Conservation (phyloP, 2,888 invertebrate genomes). For the Pollenia griseotomentosa region DNA sequence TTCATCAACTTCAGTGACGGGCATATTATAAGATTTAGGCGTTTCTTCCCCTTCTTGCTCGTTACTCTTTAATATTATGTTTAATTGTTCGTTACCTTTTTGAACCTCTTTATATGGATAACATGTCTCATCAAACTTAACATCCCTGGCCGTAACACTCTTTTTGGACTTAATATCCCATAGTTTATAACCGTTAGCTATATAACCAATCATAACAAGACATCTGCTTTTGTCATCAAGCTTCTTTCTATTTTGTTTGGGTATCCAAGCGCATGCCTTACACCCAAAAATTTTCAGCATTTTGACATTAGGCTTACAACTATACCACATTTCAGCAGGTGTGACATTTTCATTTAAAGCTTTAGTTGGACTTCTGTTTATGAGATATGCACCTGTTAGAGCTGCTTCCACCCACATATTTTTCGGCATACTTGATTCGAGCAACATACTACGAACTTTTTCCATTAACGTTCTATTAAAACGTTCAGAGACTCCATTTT, state of each 20-base stretch:
- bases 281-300: constrained; percentile 7
- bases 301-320: not conserved
- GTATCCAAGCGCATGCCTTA: constrained; percentile 14
- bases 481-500: constrained; percentile 54
- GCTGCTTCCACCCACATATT: constrained; percentile 58
- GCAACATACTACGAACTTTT: constrained; percentile 44
- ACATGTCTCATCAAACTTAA: constrained; percentile 5
- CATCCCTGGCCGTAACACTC: constrained; percentile 27
- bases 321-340: constrained; percentile 21
- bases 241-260: constrained; percentile 12
- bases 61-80: not conserved
- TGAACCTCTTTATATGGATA: not conserved
- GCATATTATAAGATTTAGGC: not conserved
- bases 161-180: constrained; percentile 18
- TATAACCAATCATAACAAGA: constrained; percentile 13
- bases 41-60: constrained; percentile 18
- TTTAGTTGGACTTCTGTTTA: constrained; percentile 45
- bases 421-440: constrained; percentile 58
- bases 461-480: constrained; percentile 38
- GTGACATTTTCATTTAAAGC: not conserved
- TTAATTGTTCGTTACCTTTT: not conserved
- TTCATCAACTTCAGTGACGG: not conserved
- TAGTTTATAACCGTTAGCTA: constrained; percentile 2
- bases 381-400: constrained; percentile 42
- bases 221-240: constrained; percentile 7